Evolutionary conservation across 2,113 vertebrate genomes (phyloP).

Genomic region (Trogon melanurus): DNA sequence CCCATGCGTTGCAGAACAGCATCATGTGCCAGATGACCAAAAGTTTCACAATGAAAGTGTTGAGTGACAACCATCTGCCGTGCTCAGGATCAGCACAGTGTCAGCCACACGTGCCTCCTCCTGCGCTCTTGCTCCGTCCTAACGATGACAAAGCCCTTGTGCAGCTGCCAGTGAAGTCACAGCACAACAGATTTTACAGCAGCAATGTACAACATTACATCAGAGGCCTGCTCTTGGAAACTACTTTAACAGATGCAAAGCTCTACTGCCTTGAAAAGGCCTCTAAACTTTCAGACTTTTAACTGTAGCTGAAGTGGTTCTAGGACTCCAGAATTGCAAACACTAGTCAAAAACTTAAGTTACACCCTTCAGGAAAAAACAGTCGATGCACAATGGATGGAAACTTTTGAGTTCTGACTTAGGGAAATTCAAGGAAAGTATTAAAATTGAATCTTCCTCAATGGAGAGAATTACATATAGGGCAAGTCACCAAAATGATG

Average conservation of each 20-base stretch:
- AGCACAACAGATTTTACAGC: fast-evolving
- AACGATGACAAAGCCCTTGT: no score
- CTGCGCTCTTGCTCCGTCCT: not conserved
- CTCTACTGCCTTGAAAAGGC: not conserved
- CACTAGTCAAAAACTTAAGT: not conserved
- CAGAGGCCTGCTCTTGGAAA: not conserved
- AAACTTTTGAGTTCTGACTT: not conserved
- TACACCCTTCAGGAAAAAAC: not conserved
- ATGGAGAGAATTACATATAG: not conserved
- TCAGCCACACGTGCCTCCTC: not conserved
- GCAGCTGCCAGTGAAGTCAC: not conserved
- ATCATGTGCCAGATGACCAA: not conserved
- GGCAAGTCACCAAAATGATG: not conserved
- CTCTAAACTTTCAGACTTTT: not conserved
- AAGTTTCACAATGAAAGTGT: not conserved
- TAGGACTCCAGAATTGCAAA: not conserved
- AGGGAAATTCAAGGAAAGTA: not conserved
- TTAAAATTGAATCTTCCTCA: not conserved
- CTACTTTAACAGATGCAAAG: fast-evolving
- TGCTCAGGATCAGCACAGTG: not conserved
- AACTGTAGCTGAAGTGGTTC: not conserved
- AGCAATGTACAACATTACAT: fast-evolving
- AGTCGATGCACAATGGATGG: not conserved
- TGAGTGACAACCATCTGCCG: not conserved
- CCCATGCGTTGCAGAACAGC: not conserved